Evolutionary conservation across 2,888 invertebrate species (phyloP).

Genomic region (Xiphydria camelus): DNA sequence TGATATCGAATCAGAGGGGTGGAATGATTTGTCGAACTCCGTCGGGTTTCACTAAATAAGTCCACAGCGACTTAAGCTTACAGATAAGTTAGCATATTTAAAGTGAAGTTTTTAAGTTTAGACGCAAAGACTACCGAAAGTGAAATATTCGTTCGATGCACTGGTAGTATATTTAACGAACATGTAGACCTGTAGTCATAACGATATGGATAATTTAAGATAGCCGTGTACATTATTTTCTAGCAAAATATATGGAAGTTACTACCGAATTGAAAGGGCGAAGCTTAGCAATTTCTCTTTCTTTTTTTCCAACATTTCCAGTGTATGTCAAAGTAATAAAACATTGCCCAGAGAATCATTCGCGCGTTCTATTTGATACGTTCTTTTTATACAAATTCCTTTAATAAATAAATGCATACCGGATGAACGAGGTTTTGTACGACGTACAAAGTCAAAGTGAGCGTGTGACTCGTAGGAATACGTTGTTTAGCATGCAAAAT

Average conservation of each 20-base stretch:
- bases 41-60: slow-evolving; percentile 1
- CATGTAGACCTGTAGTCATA: slow-evolving; percentile 33
- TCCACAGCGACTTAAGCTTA: slow-evolving; percentile 11
- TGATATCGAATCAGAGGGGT: too few species aligned
- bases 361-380: too few species aligned
- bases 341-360: too few species aligned
- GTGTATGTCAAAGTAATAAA: too few species aligned
- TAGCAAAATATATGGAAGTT: slow-evolving; percentile 52
- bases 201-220: slow-evolving; percentile 41
- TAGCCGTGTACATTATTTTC: slow-evolving; percentile 55
- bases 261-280: slow-evolving; percentile 42
- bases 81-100: slow-evolving; percentile 13
- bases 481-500: too few species aligned
- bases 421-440: too few species aligned
- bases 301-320: too few species aligned
- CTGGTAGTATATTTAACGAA: slow-evolving; percentile 23
- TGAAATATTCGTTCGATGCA: slow-evolving; percentile 17
- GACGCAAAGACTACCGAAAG: slow-evolving; percentile 18
- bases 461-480: too few species aligned
- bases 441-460: too few species aligned
- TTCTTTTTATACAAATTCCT: too few species aligned
- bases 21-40: background rate
- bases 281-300: too few species aligned
- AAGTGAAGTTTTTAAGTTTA: slow-evolving; percentile 9
- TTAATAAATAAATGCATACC: too few species aligned